Base-by-base conservation (phyloP, 2,888 invertebrate genomes). In the Tetragnatha montana region DNA sequence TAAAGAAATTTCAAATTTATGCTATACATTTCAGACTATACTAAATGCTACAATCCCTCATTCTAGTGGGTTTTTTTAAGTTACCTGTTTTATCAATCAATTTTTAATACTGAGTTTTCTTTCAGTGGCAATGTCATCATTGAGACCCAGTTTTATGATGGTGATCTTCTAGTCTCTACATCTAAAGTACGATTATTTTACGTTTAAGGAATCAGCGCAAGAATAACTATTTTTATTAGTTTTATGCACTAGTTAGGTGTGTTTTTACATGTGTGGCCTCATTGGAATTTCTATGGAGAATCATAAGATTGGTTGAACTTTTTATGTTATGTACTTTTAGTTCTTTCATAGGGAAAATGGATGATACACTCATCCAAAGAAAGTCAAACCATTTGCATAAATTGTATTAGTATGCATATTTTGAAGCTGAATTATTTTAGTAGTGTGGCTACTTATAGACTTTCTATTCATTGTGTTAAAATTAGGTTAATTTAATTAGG, bases 71-170 rank as follows among this genome's bases (percentile, higher is more conserved):
- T 35, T 35, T 35, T 35, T 35, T 35, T 35, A 35, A 35, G 35
- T 35, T 35, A 35, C 35, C 4, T 4, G 6, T 60, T 60, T 60
- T 60, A 60, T 60, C 60, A 17, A 17, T 60, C 60, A 60, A 60
- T 4, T 60, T 0, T 60, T 60, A 60, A 60, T 60, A 17, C 10
- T 91, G 91, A 4, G 92, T 91, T 92, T 91, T 91, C 92, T 95
- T 95, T 91, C 95, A 98, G 98, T 94, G 98, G 99, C 12, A 98
- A 99, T 93, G 96, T 98, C 82, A 97, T 98, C 49, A 98, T 99
- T 92, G 98, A 99, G 94, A 99, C 98, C 0, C 97, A 97, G 93
- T 99, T 99, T 94, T 99, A 96, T 93, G 99, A 99, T 93, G 98
- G 97, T 92, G 97, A 98, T 93, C 95, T 98, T 81, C 95, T 98